Base-by-base conservation (phyloP, 2,797 vertebrate species). In the Bradypodion ventrale region DNA sequence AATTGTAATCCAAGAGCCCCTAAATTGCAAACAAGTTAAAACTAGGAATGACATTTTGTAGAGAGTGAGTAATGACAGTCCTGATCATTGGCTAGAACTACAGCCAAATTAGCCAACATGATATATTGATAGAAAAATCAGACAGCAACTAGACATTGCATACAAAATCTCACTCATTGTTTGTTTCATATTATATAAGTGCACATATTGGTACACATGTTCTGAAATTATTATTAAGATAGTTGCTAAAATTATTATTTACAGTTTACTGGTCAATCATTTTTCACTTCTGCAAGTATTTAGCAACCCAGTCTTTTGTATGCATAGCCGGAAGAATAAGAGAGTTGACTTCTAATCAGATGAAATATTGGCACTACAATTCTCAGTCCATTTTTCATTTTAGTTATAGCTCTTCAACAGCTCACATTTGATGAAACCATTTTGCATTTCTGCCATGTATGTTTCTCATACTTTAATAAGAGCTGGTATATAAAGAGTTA, bases 401-500 rank as follows among this genome's bases (percentile, higher is more conserved):
- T 88, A 85, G 6, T 12, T 42, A n/a, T 52, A 1, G 12, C 49
- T 84, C 42, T 82, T 86, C 27, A 23, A 40, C 21, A 87, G 85
- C 1, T 7, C 2, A 42, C 32, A 16, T 35, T 84, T 19, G 60
- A 40, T 86, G 52, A 0, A 83, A 32, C 3, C 77, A 56, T 83
- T 84, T 87, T 37, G 84, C 35, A 3, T 2, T 79, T 76, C 4
- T 69, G n/a, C 59, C 81, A 27, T 44, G 0, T 87, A 5, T 29
- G 1, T 70, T 75, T 89, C 66, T 0, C 88, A 44, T 6, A 76
- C 83, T 78, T 78, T 63, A 88, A 40, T 78, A 87, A 86, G 56
- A 59, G 6, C 27, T 89, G 1, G n/a, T 83, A 74, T 86, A 32
- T 81, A 29, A 91, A 89, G 76, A 90, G 52, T 82, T 87, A 13